These are phyloP conservation scores for Carollia perspicillata DNA, from an alignment of 2,113 vertebrate genomes.

Conservation along the genomic window DNA sequence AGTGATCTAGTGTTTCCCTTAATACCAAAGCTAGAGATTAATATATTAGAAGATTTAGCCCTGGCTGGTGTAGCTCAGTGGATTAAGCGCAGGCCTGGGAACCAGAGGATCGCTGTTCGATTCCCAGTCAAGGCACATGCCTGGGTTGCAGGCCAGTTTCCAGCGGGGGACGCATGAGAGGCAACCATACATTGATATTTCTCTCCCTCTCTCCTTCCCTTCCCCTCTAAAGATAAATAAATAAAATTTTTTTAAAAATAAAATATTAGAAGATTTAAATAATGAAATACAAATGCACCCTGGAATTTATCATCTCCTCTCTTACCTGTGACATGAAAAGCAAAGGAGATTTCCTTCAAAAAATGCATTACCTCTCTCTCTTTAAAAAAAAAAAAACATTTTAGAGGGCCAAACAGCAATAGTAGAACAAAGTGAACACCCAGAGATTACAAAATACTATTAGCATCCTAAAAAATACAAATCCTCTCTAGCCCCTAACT, in stretches of 20 bases:
- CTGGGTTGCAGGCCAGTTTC: too few relatives aligned
- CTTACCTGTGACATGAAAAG: neutral
- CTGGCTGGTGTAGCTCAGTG: too few relatives aligned
- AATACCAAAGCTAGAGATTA: neutral
- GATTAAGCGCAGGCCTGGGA: too few relatives aligned
- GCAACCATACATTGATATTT: too few relatives aligned
- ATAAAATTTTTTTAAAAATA: too few relatives aligned
- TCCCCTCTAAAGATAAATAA: too few relatives aligned
- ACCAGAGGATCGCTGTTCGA: too few relatives aligned
- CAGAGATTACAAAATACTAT: neutral
- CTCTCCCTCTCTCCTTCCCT: too few relatives aligned
- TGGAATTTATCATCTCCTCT: conserved; percentile 24
- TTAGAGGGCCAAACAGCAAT: neutral
- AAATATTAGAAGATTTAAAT: neutral
- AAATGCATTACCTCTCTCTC: neutral
- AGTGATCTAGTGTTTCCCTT: neutral
- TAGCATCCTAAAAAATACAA: neutral
- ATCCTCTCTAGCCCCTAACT: neutral
- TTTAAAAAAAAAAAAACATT: neutral
- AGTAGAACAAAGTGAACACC: neutral
- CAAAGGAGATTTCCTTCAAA: neutral
- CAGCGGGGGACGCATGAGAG: too few relatives aligned
- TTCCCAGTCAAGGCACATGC: too few relatives aligned
- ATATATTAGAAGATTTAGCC: neutral
- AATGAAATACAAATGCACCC: conserved; percentile 1